Conservation (phyloP, 2,113 vertebrate genomes). For the Hippocampus mohnikei region DNA sequence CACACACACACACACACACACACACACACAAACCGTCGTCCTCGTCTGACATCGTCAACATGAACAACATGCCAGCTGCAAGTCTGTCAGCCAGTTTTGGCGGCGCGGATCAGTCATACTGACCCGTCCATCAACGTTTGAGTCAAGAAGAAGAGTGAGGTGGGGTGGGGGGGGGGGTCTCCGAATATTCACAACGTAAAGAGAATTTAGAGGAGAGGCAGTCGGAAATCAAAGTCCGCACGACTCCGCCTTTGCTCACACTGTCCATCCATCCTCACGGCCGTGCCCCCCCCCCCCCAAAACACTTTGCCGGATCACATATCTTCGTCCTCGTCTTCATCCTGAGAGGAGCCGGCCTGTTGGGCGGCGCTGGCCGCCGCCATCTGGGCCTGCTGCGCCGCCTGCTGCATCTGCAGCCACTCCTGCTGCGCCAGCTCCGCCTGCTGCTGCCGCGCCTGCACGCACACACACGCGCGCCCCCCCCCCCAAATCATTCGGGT, state of each 20-base stretch:
- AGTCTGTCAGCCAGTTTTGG: slow-evolving; percentile 60
- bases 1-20: neutral
- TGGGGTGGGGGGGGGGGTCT: neutral
- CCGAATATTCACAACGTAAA: neutral
- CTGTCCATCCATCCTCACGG: neutral
- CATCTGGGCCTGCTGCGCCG: slow-evolving; percentile 95
- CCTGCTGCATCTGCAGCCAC: slow-evolving; percentile 99
- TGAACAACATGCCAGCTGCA: slow-evolving; percentile 19
- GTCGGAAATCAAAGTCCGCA: neutral
- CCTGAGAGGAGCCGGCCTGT: slow-evolving; percentile 94
- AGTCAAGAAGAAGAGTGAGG: slow-evolving; percentile 18
- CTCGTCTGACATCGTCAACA: neutral
- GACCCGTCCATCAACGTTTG: slow-evolving; percentile 38
- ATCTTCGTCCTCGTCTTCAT: slow-evolving; percentile 97
- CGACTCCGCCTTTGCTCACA: slow-evolving; percentile 11
- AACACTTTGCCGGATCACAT: slow-evolving; percentile 75
- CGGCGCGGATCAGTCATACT: slow-evolving; percentile 64
- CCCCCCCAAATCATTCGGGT: too few species aligned
- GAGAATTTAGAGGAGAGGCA: neutral
- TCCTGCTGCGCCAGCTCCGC: slow-evolving; percentile 97
- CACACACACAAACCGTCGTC: neutral
- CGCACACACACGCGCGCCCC: neutral
- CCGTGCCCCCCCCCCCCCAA: too few species aligned
- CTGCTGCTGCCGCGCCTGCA: slow-evolving; percentile 95
- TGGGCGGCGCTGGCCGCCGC: slow-evolving; percentile 90